Conservation (phyloP, 1,140 invertebrate species). For the Teleopsis dalmanni region DNA sequence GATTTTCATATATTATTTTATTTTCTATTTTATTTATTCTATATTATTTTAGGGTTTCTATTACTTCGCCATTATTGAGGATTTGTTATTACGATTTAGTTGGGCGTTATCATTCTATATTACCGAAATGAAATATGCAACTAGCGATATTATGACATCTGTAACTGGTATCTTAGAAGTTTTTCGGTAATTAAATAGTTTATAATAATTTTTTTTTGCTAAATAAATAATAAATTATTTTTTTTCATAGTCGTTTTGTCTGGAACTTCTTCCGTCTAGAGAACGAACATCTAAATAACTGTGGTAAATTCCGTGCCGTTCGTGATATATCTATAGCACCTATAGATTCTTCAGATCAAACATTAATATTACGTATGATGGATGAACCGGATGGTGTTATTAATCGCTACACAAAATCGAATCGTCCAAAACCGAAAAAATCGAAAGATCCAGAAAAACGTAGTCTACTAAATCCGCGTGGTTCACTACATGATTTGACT, state of each 20-base stretch:
- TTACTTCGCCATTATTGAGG: constrained; percentile 95
- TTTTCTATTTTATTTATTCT: constrained; percentile 14
- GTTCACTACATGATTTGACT: constrained; percentile 46
- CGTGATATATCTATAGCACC: constrained; percentile 97
- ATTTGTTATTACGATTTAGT: constrained; percentile 85
- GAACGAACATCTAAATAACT: constrained; percentile 99
- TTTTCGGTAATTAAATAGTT: constrained; percentile 61
- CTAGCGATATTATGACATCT: constrained; percentile 79
- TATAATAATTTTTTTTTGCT: not conserved
- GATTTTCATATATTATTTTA: not conserved
- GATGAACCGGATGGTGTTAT: constrained; percentile 83
- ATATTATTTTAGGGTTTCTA: constrained; percentile 69
- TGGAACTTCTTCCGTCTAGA: constrained; percentile 99
- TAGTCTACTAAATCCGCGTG: constrained; percentile 46
- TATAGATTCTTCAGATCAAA: constrained; percentile 87
- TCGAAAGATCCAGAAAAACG: constrained; percentile 51
- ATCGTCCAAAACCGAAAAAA: constrained; percentile 47
- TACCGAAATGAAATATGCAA: constrained; percentile 72
- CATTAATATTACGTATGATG: constrained; percentile 89
- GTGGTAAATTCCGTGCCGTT: constrained; percentile 97
- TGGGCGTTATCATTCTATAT: constrained; percentile 86
- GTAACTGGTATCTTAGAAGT: constrained; percentile 90
- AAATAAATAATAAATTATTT: not conserved
- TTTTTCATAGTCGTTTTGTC: constrained; percentile 73
- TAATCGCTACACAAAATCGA: constrained; percentile 60